These are phyloP conservation scores for Epizoanthus rinbou DNA, from an alignment of 92 coral and sea anemone species.

Conservation along the genomic window DNA sequence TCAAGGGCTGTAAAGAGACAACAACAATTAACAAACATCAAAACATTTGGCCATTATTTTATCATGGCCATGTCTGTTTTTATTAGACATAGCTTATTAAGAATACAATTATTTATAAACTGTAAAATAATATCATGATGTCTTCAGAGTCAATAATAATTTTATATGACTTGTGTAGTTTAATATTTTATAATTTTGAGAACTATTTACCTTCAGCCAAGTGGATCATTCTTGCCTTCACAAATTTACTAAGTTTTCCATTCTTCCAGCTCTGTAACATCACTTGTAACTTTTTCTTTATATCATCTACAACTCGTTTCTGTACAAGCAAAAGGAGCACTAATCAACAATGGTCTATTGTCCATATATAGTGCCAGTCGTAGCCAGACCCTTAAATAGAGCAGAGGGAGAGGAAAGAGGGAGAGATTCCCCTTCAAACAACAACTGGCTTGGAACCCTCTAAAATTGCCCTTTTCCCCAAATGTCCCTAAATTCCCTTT, in stretches of 20 bases:
- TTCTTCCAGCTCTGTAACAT: conserved; percentile 91
- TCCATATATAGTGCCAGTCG: no score
- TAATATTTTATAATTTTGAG: background rate
- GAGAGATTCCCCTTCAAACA: no score
- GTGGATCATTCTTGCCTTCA: conserved; percentile 86
- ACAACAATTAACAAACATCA: background rate
- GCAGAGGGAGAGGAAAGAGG: no score
- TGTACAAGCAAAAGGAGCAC: conserved; percentile 33
- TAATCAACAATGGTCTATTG: background rate
- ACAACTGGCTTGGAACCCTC: no score
- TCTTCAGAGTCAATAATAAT: no score
- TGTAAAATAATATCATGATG: no score
- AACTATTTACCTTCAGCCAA: conserved; percentile 74
- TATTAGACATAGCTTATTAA: no score
- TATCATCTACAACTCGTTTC: conserved; percentile 89
- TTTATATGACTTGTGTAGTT: no score
- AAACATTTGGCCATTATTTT: background rate
- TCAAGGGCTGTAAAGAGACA: conserved; percentile 69
- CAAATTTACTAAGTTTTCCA: conserved; percentile 84
- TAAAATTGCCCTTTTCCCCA: no score
- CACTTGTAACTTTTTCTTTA: conserved; percentile 76
- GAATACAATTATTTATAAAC: background rate
- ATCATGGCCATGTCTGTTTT: background rate
- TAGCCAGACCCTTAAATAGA: no score
- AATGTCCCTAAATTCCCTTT: no score